These are phyloP conservation scores for Aphelenchoides fujianensis DNA, from an alignment of 1,140 invertebrate genomes.

Conservation along the genomic window DNA sequence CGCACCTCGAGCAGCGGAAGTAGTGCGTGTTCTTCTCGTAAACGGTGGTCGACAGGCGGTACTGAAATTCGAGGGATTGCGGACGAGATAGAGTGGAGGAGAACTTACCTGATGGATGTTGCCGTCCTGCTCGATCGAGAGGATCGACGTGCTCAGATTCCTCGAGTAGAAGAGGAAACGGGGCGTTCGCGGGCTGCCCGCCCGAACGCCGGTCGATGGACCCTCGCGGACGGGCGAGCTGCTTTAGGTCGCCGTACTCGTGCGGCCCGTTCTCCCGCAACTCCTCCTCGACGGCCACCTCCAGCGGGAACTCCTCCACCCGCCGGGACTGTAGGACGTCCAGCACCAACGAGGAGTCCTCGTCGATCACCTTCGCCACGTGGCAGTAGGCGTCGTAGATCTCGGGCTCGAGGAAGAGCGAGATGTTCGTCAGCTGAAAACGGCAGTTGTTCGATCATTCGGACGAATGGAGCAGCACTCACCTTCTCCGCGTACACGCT, in stretches of 20 bases:
- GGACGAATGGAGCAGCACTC: not conserved
- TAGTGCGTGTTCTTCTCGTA: constrained; percentile 19
- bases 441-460: no score
- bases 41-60: constrained; percentile 18
- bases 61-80: no score
- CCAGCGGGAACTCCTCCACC: not conserved
- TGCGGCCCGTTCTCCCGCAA: not conserved
- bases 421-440: constrained; percentile 9
- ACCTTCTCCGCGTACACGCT: constrained; percentile 14
- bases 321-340: constrained; percentile 6
- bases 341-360: constrained; percentile 6
- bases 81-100: no score
- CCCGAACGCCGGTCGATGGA: no score
- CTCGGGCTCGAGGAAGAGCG: constrained; percentile 8
- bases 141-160: constrained; percentile 16
- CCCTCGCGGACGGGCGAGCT: no score
- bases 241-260: not conserved
- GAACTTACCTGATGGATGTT: not conserved
- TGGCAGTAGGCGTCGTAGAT: constrained; percentile 7
- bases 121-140: constrained; percentile 18
- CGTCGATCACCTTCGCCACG: constrained; percentile 10
- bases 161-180: constrained; percentile 23
- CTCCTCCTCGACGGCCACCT: not conserved
- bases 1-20: constrained; percentile 18
- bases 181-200: no score